Percentiles rank a stretch among this genome's conserved stretches.
Conservation (phyloP, 2,113 vertebrate genomes). For the Oreocharis arfaki region DNA sequence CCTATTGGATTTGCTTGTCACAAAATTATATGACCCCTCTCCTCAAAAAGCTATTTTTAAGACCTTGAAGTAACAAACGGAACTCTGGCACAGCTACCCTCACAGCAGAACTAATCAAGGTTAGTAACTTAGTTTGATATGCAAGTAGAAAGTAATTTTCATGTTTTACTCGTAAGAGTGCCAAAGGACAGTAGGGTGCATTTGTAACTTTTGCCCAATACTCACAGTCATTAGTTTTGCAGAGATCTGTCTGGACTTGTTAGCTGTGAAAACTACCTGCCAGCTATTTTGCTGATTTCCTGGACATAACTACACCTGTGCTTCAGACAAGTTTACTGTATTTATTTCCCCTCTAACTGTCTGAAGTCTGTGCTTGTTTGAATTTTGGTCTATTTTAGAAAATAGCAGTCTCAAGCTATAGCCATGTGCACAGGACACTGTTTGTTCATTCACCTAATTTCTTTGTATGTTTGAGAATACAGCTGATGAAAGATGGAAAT, state of each 20-base stretch:
- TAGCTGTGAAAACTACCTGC: slow-evolving; percentile 51
- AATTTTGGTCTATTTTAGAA: background rate
- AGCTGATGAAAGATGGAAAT: slow-evolving; percentile 3
- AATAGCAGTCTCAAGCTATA: background rate
- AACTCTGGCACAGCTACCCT: slow-evolving; percentile 15
- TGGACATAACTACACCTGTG: slow-evolving; percentile 43
- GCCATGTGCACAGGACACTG: background rate
- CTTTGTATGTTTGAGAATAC: background rate
- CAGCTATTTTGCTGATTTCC: slow-evolving; percentile 36
- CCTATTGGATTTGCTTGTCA: background rate
- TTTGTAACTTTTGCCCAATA: slow-evolving; percentile 30
- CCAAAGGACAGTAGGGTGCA: slow-evolving; percentile 50
- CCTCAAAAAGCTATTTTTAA: slow-evolving; percentile 7
- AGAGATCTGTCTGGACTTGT: slow-evolving; percentile 41
- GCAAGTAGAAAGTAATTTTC: slow-evolving; percentile 39
- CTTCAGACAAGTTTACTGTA: background rate
- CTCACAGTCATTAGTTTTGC: slow-evolving; percentile 6
- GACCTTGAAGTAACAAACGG: slow-evolving; percentile 20
- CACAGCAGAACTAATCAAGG: background rate
- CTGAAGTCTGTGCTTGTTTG: background rate
- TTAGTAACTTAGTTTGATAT: slow-evolving; percentile 25
- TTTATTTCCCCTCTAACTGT: background rate
- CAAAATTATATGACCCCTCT: background rate
- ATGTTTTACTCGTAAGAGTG: slow-evolving; percentile 36
- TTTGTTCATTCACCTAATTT: background rate